Percentiles rank a stretch among this genome's conserved stretches.
These are phyloP conservation scores for Luehdorfia chinensis DNA, from an alignment of 1,140 invertebrate species.

Conservation along the genomic window DNA sequence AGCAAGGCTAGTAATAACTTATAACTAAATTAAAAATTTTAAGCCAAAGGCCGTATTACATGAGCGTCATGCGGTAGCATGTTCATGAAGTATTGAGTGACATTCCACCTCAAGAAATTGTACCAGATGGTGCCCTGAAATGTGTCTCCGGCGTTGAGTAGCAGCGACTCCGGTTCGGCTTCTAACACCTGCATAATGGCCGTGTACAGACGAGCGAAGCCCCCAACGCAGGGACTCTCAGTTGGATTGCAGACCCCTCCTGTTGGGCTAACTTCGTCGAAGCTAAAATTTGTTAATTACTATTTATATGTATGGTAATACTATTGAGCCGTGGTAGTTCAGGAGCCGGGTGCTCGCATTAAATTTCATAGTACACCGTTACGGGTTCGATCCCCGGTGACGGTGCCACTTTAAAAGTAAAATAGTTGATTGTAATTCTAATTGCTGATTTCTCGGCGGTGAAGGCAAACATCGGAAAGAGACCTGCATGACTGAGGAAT, in stretches of 20 bases:
- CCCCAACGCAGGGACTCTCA: conserved; percentile 81
- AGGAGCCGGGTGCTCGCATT: too few relatives aligned
- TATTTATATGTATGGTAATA: neutral
- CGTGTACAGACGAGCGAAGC: conserved; percentile 83
- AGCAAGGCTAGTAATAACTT: neutral
- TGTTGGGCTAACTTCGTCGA: conserved; percentile 81
- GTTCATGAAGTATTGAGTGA: conserved; percentile 87
- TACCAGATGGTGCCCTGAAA: conserved; percentile 93
- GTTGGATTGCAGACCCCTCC: conserved; percentile 79
- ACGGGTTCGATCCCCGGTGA: too few relatives aligned
- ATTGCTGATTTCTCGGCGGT: too few relatives aligned
- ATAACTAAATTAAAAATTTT: too few relatives aligned
- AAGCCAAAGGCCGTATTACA: conserved; percentile 78
- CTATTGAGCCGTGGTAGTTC: neutral
- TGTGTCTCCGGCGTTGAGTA: conserved; percentile 90
- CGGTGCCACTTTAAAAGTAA: too few relatives aligned
- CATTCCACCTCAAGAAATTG: conserved; percentile 85
- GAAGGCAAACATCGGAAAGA: too few relatives aligned
- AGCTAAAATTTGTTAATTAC: conserved; percentile 72
- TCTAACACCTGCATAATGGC: conserved; percentile 77
- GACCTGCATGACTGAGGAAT: too few relatives aligned
- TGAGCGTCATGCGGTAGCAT: conserved; percentile 87
- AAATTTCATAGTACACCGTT: too few relatives aligned
- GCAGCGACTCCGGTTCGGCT: conserved; percentile 80
- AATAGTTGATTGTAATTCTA: too few relatives aligned